Base-by-base conservation (phyloP, 2,113 vertebrate species). In the Delphinus delphis region DNA sequence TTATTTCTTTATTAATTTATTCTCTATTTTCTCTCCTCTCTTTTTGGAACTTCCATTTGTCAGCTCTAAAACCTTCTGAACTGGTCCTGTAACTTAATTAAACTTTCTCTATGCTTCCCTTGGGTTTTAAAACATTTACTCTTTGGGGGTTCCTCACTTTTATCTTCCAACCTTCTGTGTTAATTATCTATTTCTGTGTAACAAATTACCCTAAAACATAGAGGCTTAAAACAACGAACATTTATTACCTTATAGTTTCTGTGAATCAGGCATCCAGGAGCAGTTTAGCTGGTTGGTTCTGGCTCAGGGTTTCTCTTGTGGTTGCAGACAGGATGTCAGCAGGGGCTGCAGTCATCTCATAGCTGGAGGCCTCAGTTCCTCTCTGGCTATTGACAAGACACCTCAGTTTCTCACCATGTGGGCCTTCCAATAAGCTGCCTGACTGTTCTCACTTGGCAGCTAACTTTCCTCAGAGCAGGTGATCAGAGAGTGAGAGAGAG, bases 131-230 rank as follows among this genome's bases (percentile, higher is more conserved):
- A 87, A 80, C 65, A 38, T 70, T 85, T 53, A 82, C 36, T 60
- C 63, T 63, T 87, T 47, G 31, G 26, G 17, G 70, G 12, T 82
- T 82, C 44, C 77, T 87, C 41, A 90, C 41, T 76, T 63, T 55
- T 63, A 41, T 77, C 76, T 65, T 55, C 25, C 76, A 77, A 58
- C 50, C 38, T 63, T 65, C 41, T 80, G 5, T 67, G 53, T 84
- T 90, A 60, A 70, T 73, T 88, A 44, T 73, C 74, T 87, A 65
- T 62, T 95, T n/a, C n/a, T 95, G 5, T 87, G 44, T 82, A 80
- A 95, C 63, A 81, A 86, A 92, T 71, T 95, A 65, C 26, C 47
- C 17, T 88, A 82, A 88, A 73, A 81, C 26, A 41, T 5, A 80
- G 10, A 88, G 28, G 36, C 23, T 95, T 81, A 65, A 68, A 71